These are phyloP conservation scores for Chiloscyllium plagiosum DNA, from an alignment of 2,113 vertebrate species.

Conservation along the genomic window DNA sequence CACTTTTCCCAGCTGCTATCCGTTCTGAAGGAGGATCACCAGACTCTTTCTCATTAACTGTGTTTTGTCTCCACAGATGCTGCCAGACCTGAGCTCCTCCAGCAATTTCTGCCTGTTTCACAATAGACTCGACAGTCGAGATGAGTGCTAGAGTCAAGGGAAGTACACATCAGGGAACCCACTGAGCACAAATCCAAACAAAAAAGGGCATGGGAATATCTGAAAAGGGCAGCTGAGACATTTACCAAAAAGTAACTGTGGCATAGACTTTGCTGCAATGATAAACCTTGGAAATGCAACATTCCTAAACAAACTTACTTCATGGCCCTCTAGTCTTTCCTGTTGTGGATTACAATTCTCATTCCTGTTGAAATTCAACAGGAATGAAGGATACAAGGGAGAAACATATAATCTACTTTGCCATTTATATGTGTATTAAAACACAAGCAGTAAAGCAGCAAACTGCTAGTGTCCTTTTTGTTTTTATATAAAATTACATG, in stretches of 20 bases:
- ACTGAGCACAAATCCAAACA: neutral
- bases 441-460: slow-evolving; percentile 9
- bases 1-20: no score
- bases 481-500: slow-evolving; percentile 36
- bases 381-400: neutral
- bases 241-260: neutral
- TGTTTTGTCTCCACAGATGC: no score
- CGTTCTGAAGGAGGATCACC: no score
- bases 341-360: neutral
- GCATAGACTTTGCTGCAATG: neutral
- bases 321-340: neutral
- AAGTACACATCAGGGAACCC: neutral
- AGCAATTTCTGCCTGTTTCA: no score
- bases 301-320: neutral
- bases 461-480: neutral
- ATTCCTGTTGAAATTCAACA: neutral
- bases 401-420: no score
- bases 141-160: neutral
- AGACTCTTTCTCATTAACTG: no score
- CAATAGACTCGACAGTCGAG: neutral
- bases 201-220: neutral
- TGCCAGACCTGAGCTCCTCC: no score
- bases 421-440: no score
- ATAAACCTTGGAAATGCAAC: neutral
- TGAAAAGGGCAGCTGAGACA: neutral